Conservation (phyloP, 2,888 invertebrate genomes). For the Ormyrus thymus region DNA sequence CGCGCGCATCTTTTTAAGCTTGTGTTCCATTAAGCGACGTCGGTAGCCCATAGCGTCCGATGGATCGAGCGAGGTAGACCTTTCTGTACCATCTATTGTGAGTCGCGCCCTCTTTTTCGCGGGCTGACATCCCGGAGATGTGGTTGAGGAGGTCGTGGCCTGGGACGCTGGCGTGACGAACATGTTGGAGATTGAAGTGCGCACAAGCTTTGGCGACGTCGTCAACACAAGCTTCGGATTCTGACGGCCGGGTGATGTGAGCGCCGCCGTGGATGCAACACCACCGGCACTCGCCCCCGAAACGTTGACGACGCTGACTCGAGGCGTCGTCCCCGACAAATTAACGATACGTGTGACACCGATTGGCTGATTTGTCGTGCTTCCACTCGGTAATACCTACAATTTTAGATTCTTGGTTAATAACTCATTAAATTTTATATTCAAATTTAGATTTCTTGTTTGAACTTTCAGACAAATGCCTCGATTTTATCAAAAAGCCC, state of each 20-base stretch:
- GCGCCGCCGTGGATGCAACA: constrained; percentile 60
- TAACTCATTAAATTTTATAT: not conserved
- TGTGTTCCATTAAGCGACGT: constrained; percentile 83
- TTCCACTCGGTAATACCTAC: constrained; percentile 70
- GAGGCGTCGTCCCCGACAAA: constrained; percentile 69
- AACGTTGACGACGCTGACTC: constrained; percentile 68
- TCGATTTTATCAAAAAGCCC: constrained; percentile 62
- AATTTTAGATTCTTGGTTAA: constrained; percentile 17
- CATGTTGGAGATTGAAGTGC: constrained; percentile 72
- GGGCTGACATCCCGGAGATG: constrained; percentile 63
- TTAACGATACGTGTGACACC: constrained; percentile 77
- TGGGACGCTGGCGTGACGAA: constrained; percentile 67
- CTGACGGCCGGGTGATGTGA: constrained; percentile 69
- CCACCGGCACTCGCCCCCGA: constrained; percentile 58
- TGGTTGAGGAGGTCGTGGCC: not conserved
- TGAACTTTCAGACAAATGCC: constrained; percentile 73
- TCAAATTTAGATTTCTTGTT: constrained; percentile 4
- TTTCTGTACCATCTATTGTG: constrained; percentile 71
- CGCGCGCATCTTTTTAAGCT: constrained; percentile 82
- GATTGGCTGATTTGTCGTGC: constrained; percentile 72
- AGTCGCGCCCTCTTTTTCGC: constrained; percentile 76
- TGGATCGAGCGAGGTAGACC: constrained; percentile 67
- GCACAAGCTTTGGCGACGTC: constrained; percentile 71
- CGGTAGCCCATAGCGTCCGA: constrained; percentile 77
- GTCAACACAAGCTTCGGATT: constrained; percentile 71